Percentiles rank a stretch among this genome's conserved stretches.
phyloP scores from a whole-genome alignment of 2,888 invertebrate genomes.

The Amphipoea oculea region DNA sequence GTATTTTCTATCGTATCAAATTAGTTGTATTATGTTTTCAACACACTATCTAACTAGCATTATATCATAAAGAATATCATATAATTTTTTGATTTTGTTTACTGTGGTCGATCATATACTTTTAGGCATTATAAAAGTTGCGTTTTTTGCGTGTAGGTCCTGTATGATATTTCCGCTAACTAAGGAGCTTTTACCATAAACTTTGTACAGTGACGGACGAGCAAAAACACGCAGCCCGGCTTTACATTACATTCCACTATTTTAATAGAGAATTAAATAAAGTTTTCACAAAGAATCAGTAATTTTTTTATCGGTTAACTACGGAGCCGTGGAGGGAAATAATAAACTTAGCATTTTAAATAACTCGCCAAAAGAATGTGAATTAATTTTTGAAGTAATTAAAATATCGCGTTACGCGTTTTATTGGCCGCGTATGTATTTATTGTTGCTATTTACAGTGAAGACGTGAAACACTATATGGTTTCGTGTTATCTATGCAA shows the following conservation, averaged over 20 bases:
- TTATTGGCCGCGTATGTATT: constrained; percentile 32
- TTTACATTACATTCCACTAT: constrained; percentile 53
- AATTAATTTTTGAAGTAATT: constrained; percentile 42
- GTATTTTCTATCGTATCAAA: no score
- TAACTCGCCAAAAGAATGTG: constrained; percentile 36
- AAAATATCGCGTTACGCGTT: constrained; percentile 40
- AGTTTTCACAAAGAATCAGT: constrained; percentile 44
- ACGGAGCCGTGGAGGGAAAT: constrained; percentile 42
- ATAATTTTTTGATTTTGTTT: no score
- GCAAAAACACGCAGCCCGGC: constrained; percentile 39
- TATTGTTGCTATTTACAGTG: constrained; percentile 30
- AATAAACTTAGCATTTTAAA: constrained; percentile 54
- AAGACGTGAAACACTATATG: constrained; percentile 25
- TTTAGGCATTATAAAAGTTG: no score
- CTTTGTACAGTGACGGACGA: constrained; percentile 30
- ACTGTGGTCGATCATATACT: no score
- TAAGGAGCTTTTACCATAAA: constrained; percentile 27
- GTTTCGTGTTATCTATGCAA: constrained; percentile 10
- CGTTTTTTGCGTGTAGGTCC: no score
- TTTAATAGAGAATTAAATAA: constrained; percentile 47
- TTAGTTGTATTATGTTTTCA: no score
- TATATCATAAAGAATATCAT: no score
- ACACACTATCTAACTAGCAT: no score
- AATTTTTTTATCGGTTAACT: constrained; percentile 49
- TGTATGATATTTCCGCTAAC: constrained; percentile 35